phyloP scores from a whole-genome alignment of 2,797 vertebrate species.

The Buphagus erythrorhynchus region DNA sequence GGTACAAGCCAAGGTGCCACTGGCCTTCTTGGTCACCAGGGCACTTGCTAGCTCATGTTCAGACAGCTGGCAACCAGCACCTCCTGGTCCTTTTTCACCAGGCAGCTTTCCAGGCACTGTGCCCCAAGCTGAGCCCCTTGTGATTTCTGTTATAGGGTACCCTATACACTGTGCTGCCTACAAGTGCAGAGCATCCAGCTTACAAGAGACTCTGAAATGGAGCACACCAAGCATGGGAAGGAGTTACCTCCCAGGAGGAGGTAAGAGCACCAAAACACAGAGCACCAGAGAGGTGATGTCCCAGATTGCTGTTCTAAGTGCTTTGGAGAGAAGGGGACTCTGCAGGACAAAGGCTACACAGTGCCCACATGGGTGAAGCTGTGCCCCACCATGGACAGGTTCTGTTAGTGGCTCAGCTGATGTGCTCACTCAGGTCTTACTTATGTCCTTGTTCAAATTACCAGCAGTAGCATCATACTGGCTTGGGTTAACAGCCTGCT shows the following conservation, averaged over 20 bases:
- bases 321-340: not conserved
- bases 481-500: slow-evolving; percentile 29
- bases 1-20: not conserved
- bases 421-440: slow-evolving; percentile 12
- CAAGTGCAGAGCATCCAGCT: not conserved
- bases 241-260: not conserved
- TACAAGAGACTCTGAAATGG: not conserved
- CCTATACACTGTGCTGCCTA: accelerated
- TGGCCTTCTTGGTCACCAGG: not conserved
- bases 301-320: accelerated
- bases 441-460: not conserved
- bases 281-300: not conserved
- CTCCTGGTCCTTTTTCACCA: not conserved
- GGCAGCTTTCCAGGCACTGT: not conserved
- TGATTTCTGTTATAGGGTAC: not conserved
- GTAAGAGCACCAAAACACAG: not conserved
- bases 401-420: not conserved
- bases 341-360: not conserved
- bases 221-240: not conserved
- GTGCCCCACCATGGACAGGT: not conserved
- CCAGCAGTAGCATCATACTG: not conserved
- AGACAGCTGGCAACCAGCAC: not conserved
- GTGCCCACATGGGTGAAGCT: not conserved
- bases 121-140: accelerated
- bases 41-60: accelerated